phyloP scores from a whole-genome alignment of 2,113 vertebrate genomes.

The Nothoprocta perdicaria region DNA sequence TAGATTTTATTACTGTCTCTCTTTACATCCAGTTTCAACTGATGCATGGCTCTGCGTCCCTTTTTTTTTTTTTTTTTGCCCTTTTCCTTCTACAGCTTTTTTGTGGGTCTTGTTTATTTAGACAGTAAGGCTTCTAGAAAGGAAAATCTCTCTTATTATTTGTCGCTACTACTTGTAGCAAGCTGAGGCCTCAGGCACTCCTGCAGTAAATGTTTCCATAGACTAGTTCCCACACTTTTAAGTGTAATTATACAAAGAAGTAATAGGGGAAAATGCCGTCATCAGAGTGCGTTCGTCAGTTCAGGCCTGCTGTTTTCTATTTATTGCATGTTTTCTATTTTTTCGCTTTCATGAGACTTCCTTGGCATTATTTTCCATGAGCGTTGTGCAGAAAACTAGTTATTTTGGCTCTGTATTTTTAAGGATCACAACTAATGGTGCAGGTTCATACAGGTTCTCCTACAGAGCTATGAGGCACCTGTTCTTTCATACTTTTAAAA shows the following conservation, averaged over 20 bases:
- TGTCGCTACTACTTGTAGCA: not conserved
- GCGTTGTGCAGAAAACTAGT: not conserved
- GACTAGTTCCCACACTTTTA: not conserved
- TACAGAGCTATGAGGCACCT: not conserved
- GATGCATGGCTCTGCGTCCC: not conserved
- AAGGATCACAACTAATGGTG: not conserved
- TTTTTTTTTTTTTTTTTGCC: rapidly evolving
- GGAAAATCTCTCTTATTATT: not conserved
- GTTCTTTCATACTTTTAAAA: not conserved
- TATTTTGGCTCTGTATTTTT: not conserved
- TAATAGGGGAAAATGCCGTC: not conserved
- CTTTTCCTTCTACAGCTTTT: not conserved
- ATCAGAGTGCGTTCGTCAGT: not conserved
- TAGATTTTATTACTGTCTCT: not conserved
- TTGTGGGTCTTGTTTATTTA: not conserved
- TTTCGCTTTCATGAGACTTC: not conserved
- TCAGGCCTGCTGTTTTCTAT: not conserved
- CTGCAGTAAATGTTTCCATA: not conserved
- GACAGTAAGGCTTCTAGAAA: not conserved
- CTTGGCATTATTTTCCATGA: not conserved
- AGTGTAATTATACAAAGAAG: not conserved
- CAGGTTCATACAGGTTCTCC: not conserved
- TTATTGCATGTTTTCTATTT: not conserved
- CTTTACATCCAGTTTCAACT: not conserved
- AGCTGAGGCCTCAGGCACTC: not conserved